phyloP scores from a whole-genome alignment of 2,113 vertebrate species.

The Ageneiosus marmoratus region DNA sequence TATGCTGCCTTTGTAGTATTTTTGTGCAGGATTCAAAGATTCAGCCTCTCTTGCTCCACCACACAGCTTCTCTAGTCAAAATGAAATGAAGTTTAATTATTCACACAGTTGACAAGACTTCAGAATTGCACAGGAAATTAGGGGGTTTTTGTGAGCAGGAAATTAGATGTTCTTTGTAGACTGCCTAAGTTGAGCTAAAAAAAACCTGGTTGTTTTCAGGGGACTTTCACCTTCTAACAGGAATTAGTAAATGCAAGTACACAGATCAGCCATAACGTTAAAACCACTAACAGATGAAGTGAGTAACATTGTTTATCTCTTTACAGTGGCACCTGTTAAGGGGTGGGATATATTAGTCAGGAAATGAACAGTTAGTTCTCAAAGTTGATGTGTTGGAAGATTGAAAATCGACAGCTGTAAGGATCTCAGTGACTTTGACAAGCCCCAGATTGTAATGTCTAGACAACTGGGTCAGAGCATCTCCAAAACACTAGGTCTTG shows the following conservation, averaged over 20 bases:
- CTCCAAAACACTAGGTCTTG: no score
- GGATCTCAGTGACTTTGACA: no score
- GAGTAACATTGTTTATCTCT: no score
- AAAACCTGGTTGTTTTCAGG: neutral
- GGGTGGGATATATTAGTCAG: no score
- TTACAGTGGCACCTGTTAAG: no score
- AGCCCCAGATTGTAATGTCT: no score
- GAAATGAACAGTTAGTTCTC: no score
- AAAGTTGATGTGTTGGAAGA: no score
- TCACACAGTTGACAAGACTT: slow-evolving; percentile 31
- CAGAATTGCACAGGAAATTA: slow-evolving; percentile 16
- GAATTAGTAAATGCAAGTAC: slow-evolving; percentile 22
- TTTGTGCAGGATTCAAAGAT: neutral
- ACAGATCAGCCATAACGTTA: no score
- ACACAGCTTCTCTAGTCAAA: neutral
- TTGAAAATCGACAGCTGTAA: no score
- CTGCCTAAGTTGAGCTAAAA: slow-evolving; percentile 10
- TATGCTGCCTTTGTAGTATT: neutral
- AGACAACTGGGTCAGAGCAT: no score
- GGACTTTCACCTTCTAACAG: neutral
- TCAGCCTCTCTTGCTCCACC: slow-evolving; percentile 5
- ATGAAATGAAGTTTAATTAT: slow-evolving; percentile 52
- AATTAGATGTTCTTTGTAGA: slow-evolving; percentile 30
- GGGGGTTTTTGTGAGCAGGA: slow-evolving; percentile 13
- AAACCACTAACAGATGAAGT: no score